phyloP scores from a whole-genome alignment of 64 coral and sea anemone species.

The Acropora tenuis region DNA sequence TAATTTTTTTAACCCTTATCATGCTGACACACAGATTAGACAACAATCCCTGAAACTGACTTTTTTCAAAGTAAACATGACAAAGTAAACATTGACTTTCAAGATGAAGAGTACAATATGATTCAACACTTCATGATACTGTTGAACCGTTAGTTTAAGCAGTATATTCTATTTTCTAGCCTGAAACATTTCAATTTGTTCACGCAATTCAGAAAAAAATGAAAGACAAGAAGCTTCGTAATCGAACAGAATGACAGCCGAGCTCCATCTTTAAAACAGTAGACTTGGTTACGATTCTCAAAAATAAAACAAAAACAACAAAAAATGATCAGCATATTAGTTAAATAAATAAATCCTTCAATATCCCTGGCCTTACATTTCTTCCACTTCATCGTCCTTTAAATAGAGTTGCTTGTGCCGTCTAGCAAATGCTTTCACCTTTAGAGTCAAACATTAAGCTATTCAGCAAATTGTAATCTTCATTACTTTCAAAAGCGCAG shows the following conservation, averaged over 20 bases:
- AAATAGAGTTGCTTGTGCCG: conserved; percentile 58
- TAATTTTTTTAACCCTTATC: not conserved
- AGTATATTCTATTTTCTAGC: no score
- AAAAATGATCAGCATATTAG: not conserved
- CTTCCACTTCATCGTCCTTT: conserved; percentile 45
- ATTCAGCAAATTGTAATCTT: no score
- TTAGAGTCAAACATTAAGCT: not conserved
- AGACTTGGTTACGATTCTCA: not conserved
- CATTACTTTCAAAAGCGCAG: no score
- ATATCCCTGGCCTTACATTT: conserved; percentile 41
- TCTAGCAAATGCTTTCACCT: conserved; percentile 33
- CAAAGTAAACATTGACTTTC: no score
- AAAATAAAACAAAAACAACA: not conserved
- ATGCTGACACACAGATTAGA: not conserved
- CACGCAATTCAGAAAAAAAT: no score
- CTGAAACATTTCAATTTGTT: no score
- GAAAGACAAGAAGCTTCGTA: no score
- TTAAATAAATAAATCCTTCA: no score
- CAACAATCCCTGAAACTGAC: not conserved
- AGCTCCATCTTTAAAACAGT: not conserved
- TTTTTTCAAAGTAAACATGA: no score
- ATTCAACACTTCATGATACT: no score
- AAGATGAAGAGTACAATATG: no score
- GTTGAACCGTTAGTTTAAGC: no score
- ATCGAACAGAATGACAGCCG: not conserved